Conservation (phyloP, 2,888 invertebrate species). For the Onchidella celtica region DNA sequence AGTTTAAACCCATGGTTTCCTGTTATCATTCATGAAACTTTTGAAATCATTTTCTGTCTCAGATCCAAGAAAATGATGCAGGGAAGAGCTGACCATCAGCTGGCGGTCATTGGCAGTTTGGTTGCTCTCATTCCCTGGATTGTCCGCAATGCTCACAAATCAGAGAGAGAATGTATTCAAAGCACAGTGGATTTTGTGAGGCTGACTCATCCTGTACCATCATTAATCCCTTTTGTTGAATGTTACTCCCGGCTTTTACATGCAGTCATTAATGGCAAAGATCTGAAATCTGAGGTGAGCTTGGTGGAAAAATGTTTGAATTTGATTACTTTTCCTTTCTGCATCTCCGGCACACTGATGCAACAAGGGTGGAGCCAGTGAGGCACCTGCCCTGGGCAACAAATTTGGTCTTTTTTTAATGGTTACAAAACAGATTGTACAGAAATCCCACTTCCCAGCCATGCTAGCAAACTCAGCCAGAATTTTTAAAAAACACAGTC, state of each 20-base stretch:
- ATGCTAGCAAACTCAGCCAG: too few species aligned
- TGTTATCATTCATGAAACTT: too few species aligned
- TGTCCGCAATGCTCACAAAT: constrained; percentile 66
- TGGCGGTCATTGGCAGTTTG: constrained; percentile 69
- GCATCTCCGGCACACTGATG: too few species aligned
- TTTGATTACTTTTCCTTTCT: too few species aligned
- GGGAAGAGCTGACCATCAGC: constrained; percentile 63
- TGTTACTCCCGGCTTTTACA: constrained; percentile 69
- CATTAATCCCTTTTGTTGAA: constrained; percentile 67
- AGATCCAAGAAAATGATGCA: constrained; percentile 59
- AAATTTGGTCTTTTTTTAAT: too few species aligned
- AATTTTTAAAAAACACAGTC: too few species aligned
- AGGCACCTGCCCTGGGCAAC: too few species aligned
- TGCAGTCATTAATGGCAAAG: constrained; percentile 68
- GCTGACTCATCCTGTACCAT: constrained; percentile 71
- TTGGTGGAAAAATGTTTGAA: not conserved
- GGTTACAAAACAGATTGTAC: too few species aligned
- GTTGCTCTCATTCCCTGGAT: constrained; percentile 73
- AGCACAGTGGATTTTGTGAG: constrained; percentile 68
- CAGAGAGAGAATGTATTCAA: constrained; percentile 68
- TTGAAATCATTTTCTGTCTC: constrained; percentile 7
- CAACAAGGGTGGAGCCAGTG: too few species aligned
- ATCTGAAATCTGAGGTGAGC: constrained; percentile 61
- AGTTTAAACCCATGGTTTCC: too few species aligned
- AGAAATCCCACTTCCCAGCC: too few species aligned